A percentile compares a stretch with the other conserved stretches of the same genome.
phyloP scores from a whole-genome alignment of 1,140 invertebrate genomes.

The Drosophila bifasciata region DNA sequence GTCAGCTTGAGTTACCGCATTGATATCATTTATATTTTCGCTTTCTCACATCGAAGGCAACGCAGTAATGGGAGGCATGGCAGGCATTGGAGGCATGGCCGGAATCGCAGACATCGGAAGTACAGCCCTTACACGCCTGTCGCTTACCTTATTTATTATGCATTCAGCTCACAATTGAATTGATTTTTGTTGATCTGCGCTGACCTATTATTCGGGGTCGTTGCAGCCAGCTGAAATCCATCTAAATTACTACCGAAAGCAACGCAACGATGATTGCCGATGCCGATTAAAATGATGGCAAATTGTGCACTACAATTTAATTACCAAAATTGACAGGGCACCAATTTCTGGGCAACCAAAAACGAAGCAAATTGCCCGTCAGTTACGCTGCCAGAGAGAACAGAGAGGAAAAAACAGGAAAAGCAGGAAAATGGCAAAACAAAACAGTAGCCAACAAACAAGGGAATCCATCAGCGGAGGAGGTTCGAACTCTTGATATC shows the following conservation, averaged over 20 bases:
- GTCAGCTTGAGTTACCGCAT: constrained; percentile 31
- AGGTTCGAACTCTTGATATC: constrained; percentile 34
- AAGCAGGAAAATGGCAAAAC: constrained; percentile 2
- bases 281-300: constrained; percentile 48
- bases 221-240: constrained; percentile 41
- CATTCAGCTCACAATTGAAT: constrained; percentile 34
- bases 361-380: constrained; percentile 31
- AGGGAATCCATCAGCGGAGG: background rate
- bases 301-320: constrained; percentile 76
- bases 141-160: constrained; percentile 46
- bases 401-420: too few relatives aligned
- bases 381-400: constrained; percentile 5
- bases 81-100: too few relatives aligned
- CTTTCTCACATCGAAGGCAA: too few relatives aligned
- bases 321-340: constrained; percentile 68
- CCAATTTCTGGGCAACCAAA: constrained; percentile 52
- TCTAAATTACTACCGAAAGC: constrained; percentile 63
- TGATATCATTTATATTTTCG: constrained; percentile 62
- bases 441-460: background rate
- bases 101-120: constrained; percentile 23
- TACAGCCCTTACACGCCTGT: constrained; percentile 53
- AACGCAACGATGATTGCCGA: constrained; percentile 45
- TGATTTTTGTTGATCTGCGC: constrained; percentile 1
- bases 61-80: too few relatives aligned
- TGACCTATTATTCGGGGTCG: constrained; percentile 12